Conservation (phyloP, 2,113 vertebrate species). For the Carlito syrichta region DNA sequence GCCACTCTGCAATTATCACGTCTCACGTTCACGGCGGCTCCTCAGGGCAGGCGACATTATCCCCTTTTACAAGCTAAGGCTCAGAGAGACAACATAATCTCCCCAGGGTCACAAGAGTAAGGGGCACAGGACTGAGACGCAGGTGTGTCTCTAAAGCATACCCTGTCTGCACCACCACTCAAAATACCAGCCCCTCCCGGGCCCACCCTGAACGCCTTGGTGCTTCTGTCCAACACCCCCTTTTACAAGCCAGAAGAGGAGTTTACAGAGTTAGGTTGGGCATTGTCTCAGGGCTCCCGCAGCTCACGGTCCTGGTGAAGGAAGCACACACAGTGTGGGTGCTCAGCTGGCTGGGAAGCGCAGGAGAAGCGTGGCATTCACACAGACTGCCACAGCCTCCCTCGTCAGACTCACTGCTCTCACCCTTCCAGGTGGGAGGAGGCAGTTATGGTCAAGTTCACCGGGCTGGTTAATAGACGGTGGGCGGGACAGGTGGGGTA, state of each 20-base stretch:
- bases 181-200: too few species aligned
- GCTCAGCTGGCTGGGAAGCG: neutral
- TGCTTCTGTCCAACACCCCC: neutral
- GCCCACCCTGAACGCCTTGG: neutral
- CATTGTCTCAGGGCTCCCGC: neutral
- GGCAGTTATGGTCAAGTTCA: neutral
- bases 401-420: neutral
- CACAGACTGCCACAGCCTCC: fast-evolving
- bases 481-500: neutral
- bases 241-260: neutral
- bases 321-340: neutral
- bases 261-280: neutral
- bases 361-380: neutral
- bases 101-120: neutral
- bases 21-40: neutral
- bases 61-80: neutral
- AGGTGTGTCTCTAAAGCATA: neutral
- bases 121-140: neutral
- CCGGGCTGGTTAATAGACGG: neutral
- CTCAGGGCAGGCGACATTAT: neutral
- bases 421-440: neutral
- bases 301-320: neutral
- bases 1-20: neutral
- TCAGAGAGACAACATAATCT: neutral
- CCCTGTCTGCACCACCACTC: too few species aligned